Evolutionary conservation across 1,140 invertebrate species (phyloP).

Genomic region (Battus philenor): DNA sequence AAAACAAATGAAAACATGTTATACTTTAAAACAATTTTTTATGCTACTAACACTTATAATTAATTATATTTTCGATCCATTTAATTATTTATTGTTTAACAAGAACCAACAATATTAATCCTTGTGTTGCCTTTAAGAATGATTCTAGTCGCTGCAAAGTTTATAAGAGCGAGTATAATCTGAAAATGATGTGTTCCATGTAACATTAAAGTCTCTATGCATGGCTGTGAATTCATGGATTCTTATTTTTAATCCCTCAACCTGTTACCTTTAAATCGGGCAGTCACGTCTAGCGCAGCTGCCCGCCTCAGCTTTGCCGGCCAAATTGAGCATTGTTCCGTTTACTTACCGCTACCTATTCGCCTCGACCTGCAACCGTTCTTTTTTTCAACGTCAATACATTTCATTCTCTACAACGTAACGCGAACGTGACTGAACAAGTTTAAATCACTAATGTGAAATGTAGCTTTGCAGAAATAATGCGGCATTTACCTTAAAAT

Average conservation of each 20-base stretch:
- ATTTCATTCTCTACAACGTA: conserved; percentile 18
- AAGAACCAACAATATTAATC: no score
- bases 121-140: no score
- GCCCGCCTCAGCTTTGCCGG: conserved; percentile 25
- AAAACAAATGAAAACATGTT: no score
- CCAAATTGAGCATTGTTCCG: conserved; percentile 36
- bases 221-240: no score
- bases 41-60: no score
- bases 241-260: conserved; percentile 31
- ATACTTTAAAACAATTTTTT: no score
- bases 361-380: conserved; percentile 12
- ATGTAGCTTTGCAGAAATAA: conserved; percentile 39
- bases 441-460: conserved; percentile 41
- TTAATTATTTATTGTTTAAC: no score
- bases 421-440: conserved; percentile 43
- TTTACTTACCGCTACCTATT: conserved; percentile 21
- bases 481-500: conserved; percentile 38
- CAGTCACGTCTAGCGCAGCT: conserved; percentile 35
- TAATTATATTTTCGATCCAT: no score
- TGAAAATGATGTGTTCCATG: no score
- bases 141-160: no score
- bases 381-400: conserved; percentile 21
- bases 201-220: no score
- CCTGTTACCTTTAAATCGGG: conserved; percentile 21
- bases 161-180: no score